Conservation (phyloP, 2,797 vertebrate genomes). For the Nyctalus aviator region DNA sequence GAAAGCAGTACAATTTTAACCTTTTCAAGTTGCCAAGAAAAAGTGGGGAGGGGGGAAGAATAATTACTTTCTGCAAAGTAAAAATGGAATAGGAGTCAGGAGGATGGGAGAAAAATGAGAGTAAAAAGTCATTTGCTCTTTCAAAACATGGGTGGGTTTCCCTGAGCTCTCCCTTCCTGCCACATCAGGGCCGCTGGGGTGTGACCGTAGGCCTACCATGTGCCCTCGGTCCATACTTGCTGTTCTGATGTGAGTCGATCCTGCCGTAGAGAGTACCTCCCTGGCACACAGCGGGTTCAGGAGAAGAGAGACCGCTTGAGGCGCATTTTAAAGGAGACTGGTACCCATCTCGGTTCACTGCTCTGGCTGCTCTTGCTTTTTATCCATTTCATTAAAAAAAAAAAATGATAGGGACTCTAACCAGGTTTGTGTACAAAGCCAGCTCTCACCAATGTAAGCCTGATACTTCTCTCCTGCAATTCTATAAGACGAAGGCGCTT, state of each 20-base stretch:
- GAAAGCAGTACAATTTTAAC: neutral
- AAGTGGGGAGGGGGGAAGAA: neutral
- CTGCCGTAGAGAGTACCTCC: neutral
- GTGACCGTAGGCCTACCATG: neutral
- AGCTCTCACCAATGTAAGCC: neutral
- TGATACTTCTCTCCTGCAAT: neutral
- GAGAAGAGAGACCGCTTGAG: neutral
- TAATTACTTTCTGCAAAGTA: slow-evolving; percentile 31
- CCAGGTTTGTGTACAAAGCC: neutral
- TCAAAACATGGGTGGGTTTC: neutral
- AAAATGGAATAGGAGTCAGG: neutral
- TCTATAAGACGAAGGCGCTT: neutral
- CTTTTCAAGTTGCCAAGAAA: neutral
- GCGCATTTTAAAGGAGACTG: neutral
- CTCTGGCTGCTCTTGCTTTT: neutral
- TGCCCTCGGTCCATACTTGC: neutral
- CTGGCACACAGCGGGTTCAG: neutral
- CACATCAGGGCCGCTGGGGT: neutral
- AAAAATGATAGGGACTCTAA: neutral
- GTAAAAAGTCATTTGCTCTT: neutral
- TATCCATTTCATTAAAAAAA: slow-evolving; percentile 2
- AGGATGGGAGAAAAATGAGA: neutral
- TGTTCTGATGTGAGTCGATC: neutral
- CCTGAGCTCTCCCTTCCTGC: neutral
- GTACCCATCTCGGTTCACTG: neutral